Percentiles rank a stretch among this genome's conserved stretches.
Evolutionary conservation across 2,113 vertebrate species (phyloP).

Genomic region (Aptenodytes patagonicus): DNA sequence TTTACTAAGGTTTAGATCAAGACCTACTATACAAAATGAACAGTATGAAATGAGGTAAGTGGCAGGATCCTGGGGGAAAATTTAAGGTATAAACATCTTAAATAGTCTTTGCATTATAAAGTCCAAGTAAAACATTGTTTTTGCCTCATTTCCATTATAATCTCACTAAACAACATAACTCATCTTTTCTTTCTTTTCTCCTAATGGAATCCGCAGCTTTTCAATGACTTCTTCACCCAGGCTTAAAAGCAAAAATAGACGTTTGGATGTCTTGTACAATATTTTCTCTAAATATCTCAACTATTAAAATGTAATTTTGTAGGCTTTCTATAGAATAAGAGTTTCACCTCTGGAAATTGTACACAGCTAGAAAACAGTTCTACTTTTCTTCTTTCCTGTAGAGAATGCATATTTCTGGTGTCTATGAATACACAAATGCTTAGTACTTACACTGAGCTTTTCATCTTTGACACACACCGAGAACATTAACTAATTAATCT

Average conservation of each 20-base stretch:
- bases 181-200: neutral
- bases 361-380: neutral
- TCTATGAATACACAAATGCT: neutral
- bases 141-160: neutral
- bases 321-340: neutral
- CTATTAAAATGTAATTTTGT: neutral
- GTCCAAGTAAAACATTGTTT: neutral
- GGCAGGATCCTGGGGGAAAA: neutral
- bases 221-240: neutral
- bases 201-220: neutral
- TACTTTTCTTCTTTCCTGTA: neutral
- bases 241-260: neutral
- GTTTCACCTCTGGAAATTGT: neutral
- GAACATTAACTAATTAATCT: constrained; percentile 39
- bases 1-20: neutral
- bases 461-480: neutral
- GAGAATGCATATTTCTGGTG: neutral
- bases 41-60: neutral
- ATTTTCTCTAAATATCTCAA: neutral
- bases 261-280: neutral
- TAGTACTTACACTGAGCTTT: constrained; percentile 2
- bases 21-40: neutral
- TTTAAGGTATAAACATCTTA: neutral
- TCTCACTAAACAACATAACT: neutral
- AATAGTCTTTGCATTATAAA: neutral